Percentiles rank a stretch among this genome's conserved stretches.
phyloP scores from a whole-genome alignment of 2,797 vertebrate genomes.

The Sebastes baramenuke region DNA sequence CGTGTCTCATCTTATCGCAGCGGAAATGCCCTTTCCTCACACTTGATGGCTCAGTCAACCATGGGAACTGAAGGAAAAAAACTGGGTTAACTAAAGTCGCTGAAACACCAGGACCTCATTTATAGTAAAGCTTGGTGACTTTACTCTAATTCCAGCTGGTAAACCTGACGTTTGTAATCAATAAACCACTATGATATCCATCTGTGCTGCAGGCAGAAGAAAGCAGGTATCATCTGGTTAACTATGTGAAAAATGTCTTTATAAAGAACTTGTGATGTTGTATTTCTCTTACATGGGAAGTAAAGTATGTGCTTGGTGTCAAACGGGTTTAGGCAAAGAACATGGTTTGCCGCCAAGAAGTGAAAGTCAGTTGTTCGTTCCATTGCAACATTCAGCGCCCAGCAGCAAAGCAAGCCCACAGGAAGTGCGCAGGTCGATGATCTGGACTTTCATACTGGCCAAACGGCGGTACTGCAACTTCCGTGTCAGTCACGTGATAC shows the following conservation, averaged over 20 bases:
- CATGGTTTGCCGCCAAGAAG: too few species aligned
- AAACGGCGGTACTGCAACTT: too few species aligned
- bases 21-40: conserved; percentile 50
- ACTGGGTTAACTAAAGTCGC: neutral
- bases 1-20: conserved; percentile 37
- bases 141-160: neutral
- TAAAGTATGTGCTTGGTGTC: neutral
- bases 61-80: conserved; percentile 8
- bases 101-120: neutral
- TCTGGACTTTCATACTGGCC: rapidly evolving
- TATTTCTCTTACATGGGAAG: neutral
- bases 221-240: neutral
- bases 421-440: rapidly evolving
- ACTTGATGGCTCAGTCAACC: conserved; percentile 43
- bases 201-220: neutral
- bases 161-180: neutral
- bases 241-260: neutral
- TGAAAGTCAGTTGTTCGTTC: too few species aligned
- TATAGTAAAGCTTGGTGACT: neutral
- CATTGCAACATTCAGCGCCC: too few species aligned
- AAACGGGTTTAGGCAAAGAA: neutral
- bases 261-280: neutral
- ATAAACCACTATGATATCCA: neutral
- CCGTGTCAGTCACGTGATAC: too few species aligned
- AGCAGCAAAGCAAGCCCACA: too few species aligned